Percentiles rank a stretch among this genome's conserved stretches.
Evolutionary conservation across 2,797 vertebrate species (phyloP).

Genomic region (Manis crassicaudata): DNA sequence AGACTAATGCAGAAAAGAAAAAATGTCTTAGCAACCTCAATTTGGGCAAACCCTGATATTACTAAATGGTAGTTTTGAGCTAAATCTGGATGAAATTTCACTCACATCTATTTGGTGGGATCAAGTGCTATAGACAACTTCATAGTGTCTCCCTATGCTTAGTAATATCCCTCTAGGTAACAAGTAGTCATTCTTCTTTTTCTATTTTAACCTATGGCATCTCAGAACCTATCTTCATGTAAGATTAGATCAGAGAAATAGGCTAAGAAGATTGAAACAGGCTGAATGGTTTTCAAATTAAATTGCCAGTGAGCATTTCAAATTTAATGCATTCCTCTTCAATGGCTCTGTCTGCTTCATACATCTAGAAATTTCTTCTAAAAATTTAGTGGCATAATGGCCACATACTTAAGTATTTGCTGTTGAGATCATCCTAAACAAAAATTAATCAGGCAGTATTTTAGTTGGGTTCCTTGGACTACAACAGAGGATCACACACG

Average conservation of each 20-base stretch:
- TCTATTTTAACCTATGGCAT: background rate
- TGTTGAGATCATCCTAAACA: background rate
- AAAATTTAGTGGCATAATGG: background rate
- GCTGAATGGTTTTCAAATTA: background rate
- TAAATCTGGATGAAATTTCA: background rate
- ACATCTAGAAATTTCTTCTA: slow-evolving; percentile 21
- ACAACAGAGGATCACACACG: background rate
- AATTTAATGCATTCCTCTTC: background rate
- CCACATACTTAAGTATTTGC: background rate
- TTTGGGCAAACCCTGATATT: background rate
- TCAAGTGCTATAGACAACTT: background rate
- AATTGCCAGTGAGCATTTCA: background rate
- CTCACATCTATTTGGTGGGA: background rate
- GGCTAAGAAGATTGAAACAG: background rate
- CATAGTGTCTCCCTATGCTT: background rate
- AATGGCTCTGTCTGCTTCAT: background rate
- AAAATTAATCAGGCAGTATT: background rate
- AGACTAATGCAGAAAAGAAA: background rate
- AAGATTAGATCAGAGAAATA: background rate
- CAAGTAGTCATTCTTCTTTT: background rate
- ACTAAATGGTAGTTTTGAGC: background rate
- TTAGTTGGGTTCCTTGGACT: background rate
- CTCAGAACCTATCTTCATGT: background rate
- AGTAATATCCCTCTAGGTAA: background rate
- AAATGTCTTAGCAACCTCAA: slow-evolving; percentile 1